Base-by-base conservation (phyloP, 2,888 invertebrate genomes). In the Caenorhabditis virilis region DNA sequence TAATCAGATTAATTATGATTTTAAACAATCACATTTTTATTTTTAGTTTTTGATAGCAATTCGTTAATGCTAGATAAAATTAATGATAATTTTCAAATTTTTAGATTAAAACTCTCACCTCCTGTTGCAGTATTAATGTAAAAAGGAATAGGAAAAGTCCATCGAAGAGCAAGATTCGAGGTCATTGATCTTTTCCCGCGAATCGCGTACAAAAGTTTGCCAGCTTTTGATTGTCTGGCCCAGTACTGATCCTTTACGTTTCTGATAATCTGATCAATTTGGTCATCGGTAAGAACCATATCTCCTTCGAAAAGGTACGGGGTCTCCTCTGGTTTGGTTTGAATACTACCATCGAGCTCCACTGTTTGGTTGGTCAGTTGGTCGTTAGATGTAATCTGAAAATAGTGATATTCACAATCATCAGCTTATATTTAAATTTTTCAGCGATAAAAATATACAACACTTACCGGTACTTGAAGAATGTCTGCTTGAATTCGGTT, bases 241-340 rank as follows among this genome's bases (percentile, higher is more conserved):
- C 72, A 69, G 26, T 72, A 57, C 38, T 68, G 64, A 51, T 70
- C 68, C 18, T 57, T 56, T 11, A 56, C 65, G 41, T 69, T 71
- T 51, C 65, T 62, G 25, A 63, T 57, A 9, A 77, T 52, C 13
- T 55, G 54, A 25, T 74, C 65, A 70, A 78, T 65, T 46, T 80
- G 78, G 20, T 72, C 69, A 41, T 69, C 61, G 1, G 74, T 79
- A 33, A 80, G 52, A 35, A 80, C 64, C 57, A 80, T 77, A 51
- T 80, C 80, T 54, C 80, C 80, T 62, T 80, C 78, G 52, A 80
- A 80, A n/a, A 80, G 69, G 39, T 75, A 76, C 5, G 79, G 78
- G 30, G 64, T 52, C 22, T 72, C 58, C 27, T 74, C 73, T 9
- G 77, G 77, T 42, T 64, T 64, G 0, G 20, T 25, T 16, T 39